Conservation (phyloP, 2,113 vertebrate genomes). For the Grammomys dolichurus region DNA sequence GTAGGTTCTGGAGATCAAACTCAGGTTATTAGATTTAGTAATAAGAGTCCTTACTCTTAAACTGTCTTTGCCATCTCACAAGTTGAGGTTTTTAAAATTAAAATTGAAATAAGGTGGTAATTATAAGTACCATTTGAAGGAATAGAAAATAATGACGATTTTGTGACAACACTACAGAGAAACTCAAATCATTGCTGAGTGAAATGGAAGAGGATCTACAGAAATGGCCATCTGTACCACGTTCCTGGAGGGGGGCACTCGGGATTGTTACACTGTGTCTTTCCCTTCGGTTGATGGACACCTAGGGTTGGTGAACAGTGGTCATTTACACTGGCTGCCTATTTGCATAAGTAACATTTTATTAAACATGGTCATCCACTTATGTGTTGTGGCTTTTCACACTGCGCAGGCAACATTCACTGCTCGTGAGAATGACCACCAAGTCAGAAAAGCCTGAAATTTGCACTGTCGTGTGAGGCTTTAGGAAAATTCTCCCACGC, state of each 20-base stretch:
- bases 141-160: neutral
- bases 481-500: neutral
- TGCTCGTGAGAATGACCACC: neutral
- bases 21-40: neutral
- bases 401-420: too few species aligned
- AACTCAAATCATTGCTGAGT: neutral
- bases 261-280: neutral
- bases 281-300: neutral
- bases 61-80: neutral
- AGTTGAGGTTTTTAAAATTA: neutral
- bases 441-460: neutral
- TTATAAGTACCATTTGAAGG: neutral
- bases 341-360: neutral
- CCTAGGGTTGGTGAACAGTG: neutral
- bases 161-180: neutral
- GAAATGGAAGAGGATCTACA: neutral
- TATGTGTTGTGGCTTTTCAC: neutral
- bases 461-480: neutral
- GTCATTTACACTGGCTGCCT: neutral
- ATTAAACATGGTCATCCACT: neutral
- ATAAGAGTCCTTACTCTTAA: neutral
- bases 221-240: neutral
- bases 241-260: neutral
- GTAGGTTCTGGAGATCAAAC: too few species aligned
- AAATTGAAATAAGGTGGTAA: conserved; percentile 20